Conservation (phyloP, 2,888 invertebrate genomes). For the Ennomos erosarius region DNA sequence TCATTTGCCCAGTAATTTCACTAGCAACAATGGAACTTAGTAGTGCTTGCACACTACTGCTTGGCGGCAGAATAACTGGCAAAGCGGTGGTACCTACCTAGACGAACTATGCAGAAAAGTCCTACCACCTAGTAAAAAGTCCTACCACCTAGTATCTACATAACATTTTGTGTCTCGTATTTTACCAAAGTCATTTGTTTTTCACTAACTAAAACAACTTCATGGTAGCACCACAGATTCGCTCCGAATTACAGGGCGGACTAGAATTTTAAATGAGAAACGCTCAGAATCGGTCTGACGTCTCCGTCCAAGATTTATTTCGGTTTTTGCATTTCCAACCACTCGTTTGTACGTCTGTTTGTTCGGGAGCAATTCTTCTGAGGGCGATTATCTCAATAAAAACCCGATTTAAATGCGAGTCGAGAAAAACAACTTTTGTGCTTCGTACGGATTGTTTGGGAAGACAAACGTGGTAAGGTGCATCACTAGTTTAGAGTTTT, state of each 20-base stretch:
- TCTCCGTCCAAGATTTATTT: slow-evolving; percentile 74
- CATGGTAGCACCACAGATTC: slow-evolving; percentile 37
- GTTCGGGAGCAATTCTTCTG: slow-evolving; percentile 50
- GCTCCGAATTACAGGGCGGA: slow-evolving; percentile 54
- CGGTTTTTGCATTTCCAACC: slow-evolving; percentile 69
- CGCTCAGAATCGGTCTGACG: slow-evolving; percentile 53
- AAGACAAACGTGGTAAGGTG: background rate
- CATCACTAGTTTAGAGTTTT: too few relatives aligned
- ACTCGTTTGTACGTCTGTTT: slow-evolving; percentile 50
- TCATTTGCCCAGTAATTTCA: too few relatives aligned
- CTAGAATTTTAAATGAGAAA: slow-evolving; percentile 71
- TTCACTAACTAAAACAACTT: slow-evolving; percentile 5
- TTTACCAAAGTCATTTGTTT: background rate
- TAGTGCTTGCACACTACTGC: too few relatives aligned
- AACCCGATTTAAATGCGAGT: slow-evolving; percentile 47
- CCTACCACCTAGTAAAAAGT: background rate
- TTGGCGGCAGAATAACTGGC: too few relatives aligned
- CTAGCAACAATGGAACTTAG: too few relatives aligned
- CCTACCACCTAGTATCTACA: background rate
- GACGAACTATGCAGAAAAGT: too few relatives aligned
- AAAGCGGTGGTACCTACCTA: too few relatives aligned
- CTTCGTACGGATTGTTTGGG: background rate
- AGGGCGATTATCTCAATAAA: slow-evolving; percentile 64
- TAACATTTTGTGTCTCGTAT: background rate
- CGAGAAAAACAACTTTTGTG: slow-evolving; percentile 11